Conservation (phyloP, 2,888 invertebrate species). For the Gymnosoma rotundatum region DNA sequence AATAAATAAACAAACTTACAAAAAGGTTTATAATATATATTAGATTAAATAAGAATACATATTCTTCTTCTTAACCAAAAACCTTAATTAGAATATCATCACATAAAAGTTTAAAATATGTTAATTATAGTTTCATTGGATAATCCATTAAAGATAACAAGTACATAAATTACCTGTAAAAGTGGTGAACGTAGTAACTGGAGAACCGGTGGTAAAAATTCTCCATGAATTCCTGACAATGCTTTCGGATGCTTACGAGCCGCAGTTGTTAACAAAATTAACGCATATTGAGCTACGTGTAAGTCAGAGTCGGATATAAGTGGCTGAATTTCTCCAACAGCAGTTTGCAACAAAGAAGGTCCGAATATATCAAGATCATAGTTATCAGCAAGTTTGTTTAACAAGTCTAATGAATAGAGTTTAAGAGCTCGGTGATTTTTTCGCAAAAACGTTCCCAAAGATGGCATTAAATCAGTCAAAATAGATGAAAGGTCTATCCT, state of each 20-base stretch:
- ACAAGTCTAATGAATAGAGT: slow-evolving; percentile 92
- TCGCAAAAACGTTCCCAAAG: slow-evolving; percentile 95
- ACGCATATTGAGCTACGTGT: slow-evolving; percentile 96
- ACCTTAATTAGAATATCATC: no score
- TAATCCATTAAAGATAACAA: neutral
- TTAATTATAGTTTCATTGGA: neutral
- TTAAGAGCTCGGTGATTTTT: slow-evolving; percentile 98
- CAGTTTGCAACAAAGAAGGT: slow-evolving; percentile 87
- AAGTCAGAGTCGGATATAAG: slow-evolving; percentile 96
- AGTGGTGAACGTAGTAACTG: slow-evolving; percentile 94
- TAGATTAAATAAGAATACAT: no score
- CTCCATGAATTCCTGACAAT: slow-evolving; percentile 87
- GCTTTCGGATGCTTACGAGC: slow-evolving; percentile 91
- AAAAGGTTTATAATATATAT: no score
- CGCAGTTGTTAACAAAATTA: slow-evolving; percentile 91
- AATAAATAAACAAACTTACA: no score
- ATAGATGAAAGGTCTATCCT: slow-evolving; percentile 92
- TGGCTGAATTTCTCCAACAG: slow-evolving; percentile 94
- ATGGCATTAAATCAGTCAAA: slow-evolving; percentile 93
- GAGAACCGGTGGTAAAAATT: slow-evolving; percentile 93
- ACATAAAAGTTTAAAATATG: no score
- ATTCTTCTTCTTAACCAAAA: no score
- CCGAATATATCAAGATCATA: slow-evolving; percentile 86
- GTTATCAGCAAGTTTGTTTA: slow-evolving; percentile 95
- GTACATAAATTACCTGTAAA: slow-evolving; percentile 81